These are phyloP conservation scores for Sycophaga agraensis DNA, from an alignment of 1,140 invertebrate species.

Conservation along the genomic window DNA sequence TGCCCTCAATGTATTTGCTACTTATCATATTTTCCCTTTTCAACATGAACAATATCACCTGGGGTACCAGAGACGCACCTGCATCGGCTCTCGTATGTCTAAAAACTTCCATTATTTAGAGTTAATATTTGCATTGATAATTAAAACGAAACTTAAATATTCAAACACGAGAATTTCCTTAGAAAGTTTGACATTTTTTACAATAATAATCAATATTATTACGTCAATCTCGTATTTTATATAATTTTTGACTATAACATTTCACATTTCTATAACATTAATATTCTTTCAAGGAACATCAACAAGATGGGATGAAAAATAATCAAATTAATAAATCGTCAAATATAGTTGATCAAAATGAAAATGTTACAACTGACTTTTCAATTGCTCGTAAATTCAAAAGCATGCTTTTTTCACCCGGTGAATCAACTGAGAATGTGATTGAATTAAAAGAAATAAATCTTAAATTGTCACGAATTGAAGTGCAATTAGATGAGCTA, in stretches of 20 bases:
- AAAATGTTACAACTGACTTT: constrained; percentile 65
- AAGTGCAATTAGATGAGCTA: constrained; percentile 56
- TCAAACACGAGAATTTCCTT: too few relatives aligned
- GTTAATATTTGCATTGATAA: too few relatives aligned
- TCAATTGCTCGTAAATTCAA: constrained; percentile 65
- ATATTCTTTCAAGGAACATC: background rate
- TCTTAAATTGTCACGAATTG: constrained; percentile 58
- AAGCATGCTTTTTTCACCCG: constrained; percentile 64
- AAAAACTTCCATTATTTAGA: too few relatives aligned
- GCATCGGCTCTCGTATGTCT: too few relatives aligned
- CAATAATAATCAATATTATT: too few relatives aligned
- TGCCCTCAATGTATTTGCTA: constrained; percentile 92
- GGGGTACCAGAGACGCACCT: constrained; percentile 81
- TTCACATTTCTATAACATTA: too few relatives aligned
- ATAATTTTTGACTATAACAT: too few relatives aligned
- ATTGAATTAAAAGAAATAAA: constrained; percentile 61
- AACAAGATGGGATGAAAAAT: background rate
- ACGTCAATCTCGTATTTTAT: too few relatives aligned
- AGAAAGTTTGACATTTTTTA: too few relatives aligned
- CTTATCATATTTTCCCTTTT: constrained; percentile 89
- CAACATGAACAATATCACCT: constrained; percentile 86
- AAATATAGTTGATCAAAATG: constrained; percentile 42
- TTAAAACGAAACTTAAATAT: too few relatives aligned
- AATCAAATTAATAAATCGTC: background rate
- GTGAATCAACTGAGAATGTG: constrained; percentile 58